Conservation (phyloP, 2,113 vertebrate genomes). For the Cairina moschata region DNA sequence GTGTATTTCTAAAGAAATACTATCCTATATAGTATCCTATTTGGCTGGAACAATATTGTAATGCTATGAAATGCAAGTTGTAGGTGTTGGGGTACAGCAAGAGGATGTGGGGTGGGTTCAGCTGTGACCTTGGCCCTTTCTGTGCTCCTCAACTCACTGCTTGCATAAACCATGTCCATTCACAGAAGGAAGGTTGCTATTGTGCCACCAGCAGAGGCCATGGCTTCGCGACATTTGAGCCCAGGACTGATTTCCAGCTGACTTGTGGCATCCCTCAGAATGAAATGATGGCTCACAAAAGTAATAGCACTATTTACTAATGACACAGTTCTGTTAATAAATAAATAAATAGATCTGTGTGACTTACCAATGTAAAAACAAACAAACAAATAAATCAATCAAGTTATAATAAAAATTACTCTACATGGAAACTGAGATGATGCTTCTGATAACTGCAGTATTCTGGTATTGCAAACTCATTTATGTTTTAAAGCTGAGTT, state of each 20-base stretch:
- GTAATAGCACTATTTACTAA: neutral
- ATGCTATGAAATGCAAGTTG: neutral
- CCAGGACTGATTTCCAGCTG: neutral
- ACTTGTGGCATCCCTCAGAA: neutral
- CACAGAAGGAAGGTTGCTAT: neutral
- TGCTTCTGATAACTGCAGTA: neutral
- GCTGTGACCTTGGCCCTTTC: neutral
- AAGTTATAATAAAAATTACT: neutral
- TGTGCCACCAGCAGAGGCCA: neutral
- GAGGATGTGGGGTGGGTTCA: neutral
- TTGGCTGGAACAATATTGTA: neutral
- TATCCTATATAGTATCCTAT: neutral
- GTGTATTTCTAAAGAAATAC: neutral
- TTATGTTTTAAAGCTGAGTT: neutral
- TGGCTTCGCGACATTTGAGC: neutral
- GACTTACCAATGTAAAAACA: neutral
- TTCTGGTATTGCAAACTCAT: neutral
- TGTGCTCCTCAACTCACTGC: neutral
- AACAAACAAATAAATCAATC: too few species aligned
- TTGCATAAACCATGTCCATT: neutral
- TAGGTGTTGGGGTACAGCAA: neutral
- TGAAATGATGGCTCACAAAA: neutral
- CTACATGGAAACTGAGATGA: neutral
- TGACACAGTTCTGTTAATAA: too few species aligned
- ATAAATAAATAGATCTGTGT: too few species aligned